Percentiles rank a stretch among this genome's conserved stretches.
phyloP scores from a whole-genome alignment of 1,140 invertebrate genomes.

The Heliconius congener region DNA sequence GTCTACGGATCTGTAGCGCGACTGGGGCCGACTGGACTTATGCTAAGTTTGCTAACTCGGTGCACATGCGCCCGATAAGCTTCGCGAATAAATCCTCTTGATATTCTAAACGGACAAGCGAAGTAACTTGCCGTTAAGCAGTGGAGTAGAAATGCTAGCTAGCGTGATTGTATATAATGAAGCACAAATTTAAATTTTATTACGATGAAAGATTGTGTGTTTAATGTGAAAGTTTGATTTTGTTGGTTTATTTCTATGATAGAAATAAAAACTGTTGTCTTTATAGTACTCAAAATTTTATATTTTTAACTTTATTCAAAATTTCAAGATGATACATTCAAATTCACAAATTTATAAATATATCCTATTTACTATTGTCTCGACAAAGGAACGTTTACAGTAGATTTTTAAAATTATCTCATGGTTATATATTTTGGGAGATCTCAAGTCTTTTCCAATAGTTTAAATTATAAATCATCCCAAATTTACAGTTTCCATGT shows the following conservation, averaged over 20 bases:
- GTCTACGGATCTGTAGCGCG: constrained; percentile 49
- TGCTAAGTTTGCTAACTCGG: constrained; percentile 46
- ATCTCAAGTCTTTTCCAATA: constrained; percentile 23
- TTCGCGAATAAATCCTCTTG: constrained; percentile 37
- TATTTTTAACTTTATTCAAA: too few species aligned
- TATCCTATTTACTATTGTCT: too few species aligned
- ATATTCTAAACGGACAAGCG: constrained; percentile 37
- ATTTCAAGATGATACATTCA: too few species aligned
- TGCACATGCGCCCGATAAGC: constrained; percentile 69
- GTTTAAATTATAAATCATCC: constrained; percentile 23
- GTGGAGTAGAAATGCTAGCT: constrained; percentile 36
- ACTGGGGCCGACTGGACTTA: constrained; percentile 51
- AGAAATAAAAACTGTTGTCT: too few species aligned
- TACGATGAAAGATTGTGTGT: not conserved
- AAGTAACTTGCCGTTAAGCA: constrained; percentile 38
- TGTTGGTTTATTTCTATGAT: too few species aligned
- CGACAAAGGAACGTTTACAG: not conserved
- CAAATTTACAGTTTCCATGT: constrained; percentile 32
- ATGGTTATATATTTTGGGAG: not conserved
- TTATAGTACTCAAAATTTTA: too few species aligned
- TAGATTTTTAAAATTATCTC: not conserved
- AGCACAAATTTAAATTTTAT: constrained; percentile 3
- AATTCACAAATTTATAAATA: too few species aligned
- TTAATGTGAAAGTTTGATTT: not conserved
- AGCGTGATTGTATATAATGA: constrained; percentile 31